phyloP scores from a whole-genome alignment of 2,888 invertebrate species.

The Cremastinae sp. region DNA sequence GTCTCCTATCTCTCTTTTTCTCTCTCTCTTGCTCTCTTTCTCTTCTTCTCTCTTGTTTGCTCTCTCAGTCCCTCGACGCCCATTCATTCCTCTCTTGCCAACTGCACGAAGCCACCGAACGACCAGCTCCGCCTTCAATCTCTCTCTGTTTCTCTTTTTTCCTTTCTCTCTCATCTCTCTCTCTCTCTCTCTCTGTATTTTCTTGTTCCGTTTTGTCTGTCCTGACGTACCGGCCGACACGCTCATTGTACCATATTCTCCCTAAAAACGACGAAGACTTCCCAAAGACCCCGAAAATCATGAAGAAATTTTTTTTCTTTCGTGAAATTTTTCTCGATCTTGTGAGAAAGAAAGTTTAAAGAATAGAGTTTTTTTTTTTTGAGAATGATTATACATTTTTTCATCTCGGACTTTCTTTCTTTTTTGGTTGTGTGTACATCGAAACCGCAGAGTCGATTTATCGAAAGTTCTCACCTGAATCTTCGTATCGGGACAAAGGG shows the following conservation, averaged over 20 bases:
- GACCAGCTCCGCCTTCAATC: constrained; percentile 29
- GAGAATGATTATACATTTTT: constrained; percentile 9
- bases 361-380: constrained; percentile 4
- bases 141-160: background rate
- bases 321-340: too few species aligned
- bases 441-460: constrained; percentile 43
- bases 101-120: constrained; percentile 17
- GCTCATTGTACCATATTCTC: background rate
- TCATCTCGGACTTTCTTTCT: background rate
- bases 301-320: too few species aligned
- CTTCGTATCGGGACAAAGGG: too few species aligned
- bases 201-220: background rate
- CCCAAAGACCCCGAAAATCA: too few species aligned
- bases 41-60: constrained; percentile 30
- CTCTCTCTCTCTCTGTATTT: background rate
- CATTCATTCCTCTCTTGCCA: constrained; percentile 54
- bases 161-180: background rate
- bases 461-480: constrained; percentile 19
- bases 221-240: background rate
- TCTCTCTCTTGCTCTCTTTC: constrained; percentile 15
- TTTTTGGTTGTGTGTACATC: constrained; percentile 2
- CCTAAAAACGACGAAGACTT: too few species aligned
- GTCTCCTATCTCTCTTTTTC: constrained; percentile 65
- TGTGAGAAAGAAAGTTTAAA: background rate
- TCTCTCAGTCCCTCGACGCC: constrained; percentile 52